phyloP scores from a whole-genome alignment of 2,113 vertebrate species.

The Nesospiza acunhae region DNA sequence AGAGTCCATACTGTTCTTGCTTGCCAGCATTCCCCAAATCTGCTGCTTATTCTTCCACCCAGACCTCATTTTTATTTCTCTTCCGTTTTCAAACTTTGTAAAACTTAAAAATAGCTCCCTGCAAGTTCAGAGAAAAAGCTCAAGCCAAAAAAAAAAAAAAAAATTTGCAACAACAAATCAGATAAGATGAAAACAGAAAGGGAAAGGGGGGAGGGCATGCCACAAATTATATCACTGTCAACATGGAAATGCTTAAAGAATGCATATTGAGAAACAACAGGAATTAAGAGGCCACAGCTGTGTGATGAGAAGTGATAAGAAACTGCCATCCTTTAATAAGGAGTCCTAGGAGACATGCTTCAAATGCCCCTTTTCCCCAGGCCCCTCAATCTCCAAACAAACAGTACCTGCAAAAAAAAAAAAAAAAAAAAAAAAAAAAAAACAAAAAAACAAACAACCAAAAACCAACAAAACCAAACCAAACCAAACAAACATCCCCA shows the following conservation, averaged over 20 bases:
- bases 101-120: conserved; percentile 65
- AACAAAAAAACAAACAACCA: not conserved
- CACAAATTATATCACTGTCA: conserved; percentile 67
- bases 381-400: conserved; percentile 1
- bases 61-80: conserved; percentile 29
- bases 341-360: not conserved
- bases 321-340: conserved; percentile 40
- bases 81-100: conserved; percentile 23
- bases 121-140: conserved; percentile 49
- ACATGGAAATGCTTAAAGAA: conserved; percentile 69
- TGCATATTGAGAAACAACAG: conserved; percentile 73
- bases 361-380: not conserved
- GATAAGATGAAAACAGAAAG: conserved; percentile 65
- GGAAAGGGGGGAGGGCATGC: conserved; percentile 49
- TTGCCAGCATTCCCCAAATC: conserved; percentile 23
- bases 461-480: not conserved
- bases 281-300: conserved; percentile 61
- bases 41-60: conserved; percentile 21
- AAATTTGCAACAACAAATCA: conserved; percentile 36
- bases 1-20: not conserved
- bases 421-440: not conserved
- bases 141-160: conserved; percentile 51
- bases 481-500: not conserved
- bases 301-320: conserved; percentile 53
- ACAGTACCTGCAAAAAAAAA: not conserved